A percentile compares a stretch with the other conserved stretches of the same genome.
These are phyloP conservation scores for Thalassaphorura encarpata DNA, from an alignment of 1,140 invertebrate genomes.

Conservation along the genomic window DNA sequence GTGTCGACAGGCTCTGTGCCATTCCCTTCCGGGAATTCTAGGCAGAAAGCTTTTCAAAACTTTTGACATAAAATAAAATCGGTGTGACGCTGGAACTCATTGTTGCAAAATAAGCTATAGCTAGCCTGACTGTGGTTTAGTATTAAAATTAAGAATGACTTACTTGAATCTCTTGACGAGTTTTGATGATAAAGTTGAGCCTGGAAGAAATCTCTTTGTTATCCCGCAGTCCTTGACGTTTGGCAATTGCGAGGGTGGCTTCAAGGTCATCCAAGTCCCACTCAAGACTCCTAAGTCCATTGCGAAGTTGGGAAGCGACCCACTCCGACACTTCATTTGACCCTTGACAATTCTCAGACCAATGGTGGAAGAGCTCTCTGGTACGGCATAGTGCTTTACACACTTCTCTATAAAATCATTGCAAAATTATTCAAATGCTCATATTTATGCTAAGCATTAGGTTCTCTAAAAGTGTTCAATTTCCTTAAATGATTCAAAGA, in stretches of 20 bases:
- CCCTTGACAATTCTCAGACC: constrained; percentile 32
- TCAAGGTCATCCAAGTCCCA: constrained; percentile 32
- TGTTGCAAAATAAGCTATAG: too few relatives aligned
- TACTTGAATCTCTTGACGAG: constrained; percentile 34
- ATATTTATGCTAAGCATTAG: too few relatives aligned
- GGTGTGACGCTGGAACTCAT: too few relatives aligned
- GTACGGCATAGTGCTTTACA: constrained; percentile 31
- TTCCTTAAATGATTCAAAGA: too few relatives aligned
- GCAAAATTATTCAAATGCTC: too few relatives aligned
- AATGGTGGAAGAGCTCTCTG: constrained; percentile 32
- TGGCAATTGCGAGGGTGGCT: constrained; percentile 32
- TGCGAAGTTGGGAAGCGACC: constrained; percentile 31
- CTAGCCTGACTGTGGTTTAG: not conserved
- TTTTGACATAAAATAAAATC: too few relatives aligned
- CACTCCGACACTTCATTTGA: constrained; percentile 33
- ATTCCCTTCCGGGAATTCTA: too few relatives aligned
- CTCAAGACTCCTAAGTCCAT: constrained; percentile 31
- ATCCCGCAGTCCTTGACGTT: constrained; percentile 32
- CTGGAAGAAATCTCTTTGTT: constrained; percentile 34
- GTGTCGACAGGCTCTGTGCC: too few relatives aligned
- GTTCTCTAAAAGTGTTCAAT: too few relatives aligned
- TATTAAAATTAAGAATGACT: not conserved
- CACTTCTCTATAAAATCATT: constrained; percentile 25
- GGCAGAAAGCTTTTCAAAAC: too few relatives aligned
- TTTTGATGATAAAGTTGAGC: constrained; percentile 33